phyloP scores from a whole-genome alignment of 2,888 invertebrate species.

The Coecobrya sp. region DNA sequence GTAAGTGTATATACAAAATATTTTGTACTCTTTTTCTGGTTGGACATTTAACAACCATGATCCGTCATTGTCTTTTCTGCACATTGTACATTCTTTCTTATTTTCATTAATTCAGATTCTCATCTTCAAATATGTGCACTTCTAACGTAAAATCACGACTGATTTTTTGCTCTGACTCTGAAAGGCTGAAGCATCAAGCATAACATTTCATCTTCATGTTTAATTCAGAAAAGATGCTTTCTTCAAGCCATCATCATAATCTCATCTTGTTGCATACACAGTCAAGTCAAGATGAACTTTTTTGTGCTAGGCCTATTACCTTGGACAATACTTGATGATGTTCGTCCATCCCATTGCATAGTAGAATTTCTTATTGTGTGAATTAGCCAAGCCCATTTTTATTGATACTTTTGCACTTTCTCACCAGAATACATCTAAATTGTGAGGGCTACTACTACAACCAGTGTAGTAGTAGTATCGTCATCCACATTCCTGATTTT shows the following conservation, averaged over 20 bases:
- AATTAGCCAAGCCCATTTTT: conserved; percentile 42
- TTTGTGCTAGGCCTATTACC: neutral
- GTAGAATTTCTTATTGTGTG: conserved; percentile 16
- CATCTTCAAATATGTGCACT: neutral
- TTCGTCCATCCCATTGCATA: conserved; percentile 1
- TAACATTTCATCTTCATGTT: neutral
- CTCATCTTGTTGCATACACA: too few relatives aligned
- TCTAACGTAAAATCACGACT: neutral
- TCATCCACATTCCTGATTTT: conserved; percentile 46
- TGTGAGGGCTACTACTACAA: conserved; percentile 27
- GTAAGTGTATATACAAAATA: too few relatives aligned
- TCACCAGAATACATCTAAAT: neutral
- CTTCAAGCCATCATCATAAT: too few relatives aligned
- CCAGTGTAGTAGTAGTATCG: neutral
- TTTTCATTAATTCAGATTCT: neutral
- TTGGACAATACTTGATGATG: neutral
- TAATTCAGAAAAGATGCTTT: too few relatives aligned
- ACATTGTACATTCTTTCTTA: too few relatives aligned
- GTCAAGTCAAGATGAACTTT: too few relatives aligned
- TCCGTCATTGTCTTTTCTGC: too few relatives aligned
- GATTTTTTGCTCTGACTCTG: neutral
- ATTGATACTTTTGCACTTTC: conserved; percentile 49
- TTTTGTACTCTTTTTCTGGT: too few relatives aligned
- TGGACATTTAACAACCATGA: too few relatives aligned
- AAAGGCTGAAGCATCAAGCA: neutral